These are phyloP conservation scores for Scaptomyza reducta DNA, from an alignment of 2,888 invertebrate species.

Conservation along the genomic window DNA sequence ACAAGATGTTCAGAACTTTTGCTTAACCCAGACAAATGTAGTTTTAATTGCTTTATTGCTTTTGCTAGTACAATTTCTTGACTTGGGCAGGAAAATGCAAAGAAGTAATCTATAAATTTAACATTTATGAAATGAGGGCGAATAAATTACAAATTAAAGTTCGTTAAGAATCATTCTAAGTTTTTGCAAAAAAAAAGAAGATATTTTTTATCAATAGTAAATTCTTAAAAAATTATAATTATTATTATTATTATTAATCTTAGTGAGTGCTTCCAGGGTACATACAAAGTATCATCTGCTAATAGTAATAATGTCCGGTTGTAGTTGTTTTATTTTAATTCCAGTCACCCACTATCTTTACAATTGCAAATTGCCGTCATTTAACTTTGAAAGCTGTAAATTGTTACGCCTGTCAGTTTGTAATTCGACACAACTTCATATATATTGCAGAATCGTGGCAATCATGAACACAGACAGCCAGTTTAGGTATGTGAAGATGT, in stretches of 20 bases:
- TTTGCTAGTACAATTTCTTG: not conserved
- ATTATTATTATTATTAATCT: no score
- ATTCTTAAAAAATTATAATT: no score
- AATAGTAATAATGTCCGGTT: no score
- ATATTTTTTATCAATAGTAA: no score
- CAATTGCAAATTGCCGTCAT: conserved; percentile 1
- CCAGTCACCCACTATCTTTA: not conserved
- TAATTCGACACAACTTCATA: conserved; percentile 8
- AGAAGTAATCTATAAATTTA: no score
- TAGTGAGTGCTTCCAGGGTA: no score
- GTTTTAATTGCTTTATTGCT: conserved; percentile 63
- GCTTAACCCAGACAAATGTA: conserved; percentile 24
- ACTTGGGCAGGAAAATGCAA: no score
- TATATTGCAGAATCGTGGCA: not conserved
- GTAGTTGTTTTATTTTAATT: not conserved
- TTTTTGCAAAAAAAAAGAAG: no score
- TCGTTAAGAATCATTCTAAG: no score
- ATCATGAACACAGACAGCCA: not conserved
- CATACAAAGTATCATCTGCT: no score
- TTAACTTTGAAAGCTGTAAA: conserved; percentile 8
- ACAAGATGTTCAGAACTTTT: conserved; percentile 27
- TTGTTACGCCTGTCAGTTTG: conserved; percentile 2
- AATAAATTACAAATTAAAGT: no score
- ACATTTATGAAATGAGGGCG: no score
- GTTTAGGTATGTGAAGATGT: conserved; percentile 3